Evolutionary conservation across 1,140 invertebrate genomes (phyloP), one percentile per base, ranked within the genome.

Genomic region (Drosophila sulfurigaster): DNA sequence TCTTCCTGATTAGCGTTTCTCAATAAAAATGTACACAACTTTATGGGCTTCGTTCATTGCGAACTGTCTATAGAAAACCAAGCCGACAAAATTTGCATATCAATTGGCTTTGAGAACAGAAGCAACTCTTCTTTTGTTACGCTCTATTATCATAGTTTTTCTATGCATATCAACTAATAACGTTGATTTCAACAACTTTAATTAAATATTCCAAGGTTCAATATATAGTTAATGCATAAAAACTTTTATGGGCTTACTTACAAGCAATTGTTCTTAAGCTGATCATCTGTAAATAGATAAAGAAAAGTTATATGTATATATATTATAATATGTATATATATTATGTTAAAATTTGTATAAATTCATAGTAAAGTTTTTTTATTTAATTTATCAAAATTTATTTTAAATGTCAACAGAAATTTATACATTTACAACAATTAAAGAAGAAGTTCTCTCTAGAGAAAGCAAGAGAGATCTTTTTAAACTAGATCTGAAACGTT

Each of bases 1-100:
- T 63, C 38, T 69, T 69, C n/a, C 57, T 69, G 41, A 52, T 78
- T 65, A 51, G 41, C 20, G 13, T 46, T 63, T 64, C 20, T 68
- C 71, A 65, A 67, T 60, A 54, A 60, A 49, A 5, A 49, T 49
- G 48, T 49, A 8, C 8, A 4, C n/a, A n/a, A 5, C 13, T 10
- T 49, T 28, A 28, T n/a, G 16, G 11, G 8, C 15, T 25, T 6
- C 25, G 10, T 25, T 25, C 48, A 49, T 25, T 25, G 10, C 10
- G 10, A 49, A 49, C 20, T 25, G 28, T 49, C 51, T 54, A 20
- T 54, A 32, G 30, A 30, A 54, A 35, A 13, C 30, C 8, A 38
- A 46, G 20, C 46, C 32, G 57, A 41, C 8, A 30, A 20, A 69
- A 71, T 71, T 71, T 71, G 41, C 68, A 71, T 71, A 46, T 64